Evolutionary conservation across 2,888 invertebrate genomes (phyloP).

Genomic region (Acanthoscelides obtectus): DNA sequence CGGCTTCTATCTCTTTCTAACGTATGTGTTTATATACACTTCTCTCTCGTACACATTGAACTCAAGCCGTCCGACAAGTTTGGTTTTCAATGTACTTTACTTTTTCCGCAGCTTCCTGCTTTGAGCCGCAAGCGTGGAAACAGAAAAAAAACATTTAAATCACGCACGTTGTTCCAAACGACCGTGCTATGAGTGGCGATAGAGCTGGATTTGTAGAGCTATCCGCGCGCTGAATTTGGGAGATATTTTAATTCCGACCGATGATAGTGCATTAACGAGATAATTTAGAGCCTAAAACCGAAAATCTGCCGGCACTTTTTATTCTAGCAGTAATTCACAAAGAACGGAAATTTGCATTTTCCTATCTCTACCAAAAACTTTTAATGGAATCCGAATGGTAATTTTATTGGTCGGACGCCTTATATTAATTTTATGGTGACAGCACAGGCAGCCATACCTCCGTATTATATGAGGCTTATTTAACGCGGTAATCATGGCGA

Average conservation of each 20-base stretch:
- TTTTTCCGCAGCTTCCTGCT: too few relatives aligned
- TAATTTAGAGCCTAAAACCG: constrained; percentile 30
- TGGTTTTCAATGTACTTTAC: too few relatives aligned
- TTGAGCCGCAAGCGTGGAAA: too few relatives aligned
- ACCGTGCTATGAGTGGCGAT: background rate
- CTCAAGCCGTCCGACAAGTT: too few relatives aligned
- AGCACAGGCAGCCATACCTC: background rate
- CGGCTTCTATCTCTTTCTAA: too few relatives aligned
- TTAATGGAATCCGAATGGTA: constrained; percentile 28
- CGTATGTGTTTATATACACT: too few relatives aligned
- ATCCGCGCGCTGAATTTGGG: constrained; percentile 25
- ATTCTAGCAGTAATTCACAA: constrained; percentile 18
- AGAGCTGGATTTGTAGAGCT: constrained; percentile 8
- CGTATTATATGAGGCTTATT: background rate
- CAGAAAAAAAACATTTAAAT: too few relatives aligned
- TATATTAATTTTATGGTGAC: background rate
- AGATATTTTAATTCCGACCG: constrained; percentile 33
- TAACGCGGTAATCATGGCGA: background rate
- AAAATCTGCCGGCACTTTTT: constrained; percentile 25
- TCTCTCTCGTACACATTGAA: too few relatives aligned
- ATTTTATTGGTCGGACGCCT: constrained; percentile 18
- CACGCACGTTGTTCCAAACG: too few relatives aligned
- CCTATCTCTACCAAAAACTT: constrained; percentile 27
- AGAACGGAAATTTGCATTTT: constrained; percentile 27
- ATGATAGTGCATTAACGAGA: constrained; percentile 31